A percentile compares a stretch with the other conserved stretches of the same genome.
phyloP scores from a whole-genome alignment of 64 coral and sea anemone genomes.

The Montipora cactus region DNA sequence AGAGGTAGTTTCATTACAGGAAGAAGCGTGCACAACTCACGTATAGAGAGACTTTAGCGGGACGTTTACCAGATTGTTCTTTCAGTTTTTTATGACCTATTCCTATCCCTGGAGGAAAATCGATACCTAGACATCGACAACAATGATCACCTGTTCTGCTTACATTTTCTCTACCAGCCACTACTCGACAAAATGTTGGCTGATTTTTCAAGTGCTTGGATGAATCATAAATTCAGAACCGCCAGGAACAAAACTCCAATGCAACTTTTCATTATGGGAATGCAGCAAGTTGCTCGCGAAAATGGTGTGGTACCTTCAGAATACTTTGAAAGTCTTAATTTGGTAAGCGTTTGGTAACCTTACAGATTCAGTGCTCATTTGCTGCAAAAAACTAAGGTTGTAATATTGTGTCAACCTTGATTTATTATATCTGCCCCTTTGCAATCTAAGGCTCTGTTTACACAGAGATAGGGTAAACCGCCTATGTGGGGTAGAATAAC shows the following conservation, averaged over 20 bases:
- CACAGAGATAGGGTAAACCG: too few species aligned
- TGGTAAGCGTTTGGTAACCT: neutral
- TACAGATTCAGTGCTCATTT: too few species aligned
- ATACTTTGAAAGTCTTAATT: conserved; percentile 53
- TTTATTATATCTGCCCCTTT: too few species aligned
- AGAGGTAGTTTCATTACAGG: conserved; percentile 70
- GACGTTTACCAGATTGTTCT: conserved; percentile 62
- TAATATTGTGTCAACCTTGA: too few species aligned
- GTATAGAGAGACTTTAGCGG: conserved; percentile 65
- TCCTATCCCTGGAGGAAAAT: conserved; percentile 28
- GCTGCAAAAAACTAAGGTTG: too few species aligned
- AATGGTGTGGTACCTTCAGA: conserved; percentile 45
- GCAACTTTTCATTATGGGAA: conserved; percentile 73
- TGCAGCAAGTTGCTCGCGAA: conserved; percentile 59
- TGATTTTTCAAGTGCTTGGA: conserved; percentile 54
- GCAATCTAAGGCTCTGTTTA: too few species aligned
- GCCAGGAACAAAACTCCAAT: conserved; percentile 60
- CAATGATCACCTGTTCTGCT: conserved; percentile 37
- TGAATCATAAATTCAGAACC: conserved; percentile 59
- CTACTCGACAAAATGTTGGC: conserved; percentile 37
- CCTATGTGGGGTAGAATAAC: too few species aligned
- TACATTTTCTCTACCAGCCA: conserved; percentile 48
- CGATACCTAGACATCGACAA: conserved; percentile 30
- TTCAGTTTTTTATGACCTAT: neutral
- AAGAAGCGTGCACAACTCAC: conserved; percentile 58